Evolutionary conservation across 2,888 invertebrate species (phyloP).

Genomic region (Mythimna albipuncta): DNA sequence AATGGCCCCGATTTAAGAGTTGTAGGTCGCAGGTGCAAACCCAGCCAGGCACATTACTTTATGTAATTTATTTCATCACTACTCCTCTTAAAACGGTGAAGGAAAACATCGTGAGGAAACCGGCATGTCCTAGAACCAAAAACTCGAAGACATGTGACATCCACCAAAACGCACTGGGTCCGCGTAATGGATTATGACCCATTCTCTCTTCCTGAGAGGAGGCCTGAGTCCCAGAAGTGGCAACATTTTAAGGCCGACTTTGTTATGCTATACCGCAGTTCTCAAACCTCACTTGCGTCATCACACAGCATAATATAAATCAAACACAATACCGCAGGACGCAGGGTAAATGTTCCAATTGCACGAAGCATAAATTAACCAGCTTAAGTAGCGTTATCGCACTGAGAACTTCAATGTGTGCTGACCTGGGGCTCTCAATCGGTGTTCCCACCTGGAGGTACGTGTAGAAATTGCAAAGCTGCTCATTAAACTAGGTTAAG

Average conservation of each 20-base stretch:
- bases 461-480: constrained; percentile 58
- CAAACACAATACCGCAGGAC: constrained; percentile 25
- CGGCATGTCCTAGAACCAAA: too few species aligned
- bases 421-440: constrained; percentile 50
- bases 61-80: too few species aligned
- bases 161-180: too few species aligned
- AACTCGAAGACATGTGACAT: too few species aligned
- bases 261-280: constrained; percentile 8
- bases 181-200: too few species aligned
- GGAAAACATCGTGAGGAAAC: too few species aligned
- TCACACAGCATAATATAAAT: constrained; percentile 26
- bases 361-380: constrained; percentile 53
- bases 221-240: too few species aligned
- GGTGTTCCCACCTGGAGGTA: constrained; percentile 49
- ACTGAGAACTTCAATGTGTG: constrained; percentile 54
- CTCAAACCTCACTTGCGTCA: background rate
- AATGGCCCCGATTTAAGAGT: too few species aligned
- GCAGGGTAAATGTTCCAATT: constrained; percentile 32
- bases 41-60: too few species aligned
- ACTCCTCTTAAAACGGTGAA: too few species aligned
- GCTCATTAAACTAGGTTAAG: constrained; percentile 49
- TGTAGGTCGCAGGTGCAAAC: too few species aligned
- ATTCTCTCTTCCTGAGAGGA: too few species aligned
- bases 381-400: constrained; percentile 54
- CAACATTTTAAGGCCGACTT: background rate